Evolutionary conservation across 1,140 invertebrate genomes (phyloP).

Genomic region (Zaprionus lachaisei): DNA sequence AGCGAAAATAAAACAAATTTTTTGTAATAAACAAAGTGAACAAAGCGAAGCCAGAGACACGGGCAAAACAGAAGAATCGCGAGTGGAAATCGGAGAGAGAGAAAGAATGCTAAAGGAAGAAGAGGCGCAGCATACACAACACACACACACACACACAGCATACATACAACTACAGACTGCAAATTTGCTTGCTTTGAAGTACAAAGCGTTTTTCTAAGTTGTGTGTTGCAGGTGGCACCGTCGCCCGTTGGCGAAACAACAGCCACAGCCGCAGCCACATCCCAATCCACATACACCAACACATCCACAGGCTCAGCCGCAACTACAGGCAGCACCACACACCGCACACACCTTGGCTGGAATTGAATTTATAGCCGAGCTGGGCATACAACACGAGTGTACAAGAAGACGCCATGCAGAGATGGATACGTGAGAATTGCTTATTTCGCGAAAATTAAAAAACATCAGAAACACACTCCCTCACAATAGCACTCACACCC

Average conservation of each 20-base stretch:
- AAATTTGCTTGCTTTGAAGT: constrained; percentile 76
- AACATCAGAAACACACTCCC: constrained; percentile 63
- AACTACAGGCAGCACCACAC: neutral
- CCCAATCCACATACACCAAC: neutral
- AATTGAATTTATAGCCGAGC: constrained; percentile 65
- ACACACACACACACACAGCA: constrained; percentile 23
- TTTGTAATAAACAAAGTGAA: constrained; percentile 50
- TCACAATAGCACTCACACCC: constrained; percentile 2
- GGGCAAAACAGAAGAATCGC: constrained; percentile 35
- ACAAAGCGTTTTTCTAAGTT: constrained; percentile 64
- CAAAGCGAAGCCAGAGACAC: constrained; percentile 48
- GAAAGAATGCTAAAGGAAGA: constrained; percentile 9
- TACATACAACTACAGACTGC: constrained; percentile 45
- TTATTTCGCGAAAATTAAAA: constrained; percentile 81
- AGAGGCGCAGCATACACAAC: constrained; percentile 9
- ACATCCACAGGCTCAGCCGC: neutral
- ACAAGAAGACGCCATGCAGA: constrained; percentile 46
- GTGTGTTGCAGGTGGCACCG: constrained; percentile 50
- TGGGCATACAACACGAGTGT: constrained; percentile 26
- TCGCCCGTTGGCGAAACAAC: constrained; percentile 75
- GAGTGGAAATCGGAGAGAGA: constrained; percentile 4
- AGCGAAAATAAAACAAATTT: constrained; percentile 73
- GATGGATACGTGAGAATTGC: constrained; percentile 79
- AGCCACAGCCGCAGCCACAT: constrained; percentile 13
- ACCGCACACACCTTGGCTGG: constrained; percentile 16